Base-by-base conservation (phyloP, 2,888 invertebrate species). In the Cynaeus angustus region DNA sequence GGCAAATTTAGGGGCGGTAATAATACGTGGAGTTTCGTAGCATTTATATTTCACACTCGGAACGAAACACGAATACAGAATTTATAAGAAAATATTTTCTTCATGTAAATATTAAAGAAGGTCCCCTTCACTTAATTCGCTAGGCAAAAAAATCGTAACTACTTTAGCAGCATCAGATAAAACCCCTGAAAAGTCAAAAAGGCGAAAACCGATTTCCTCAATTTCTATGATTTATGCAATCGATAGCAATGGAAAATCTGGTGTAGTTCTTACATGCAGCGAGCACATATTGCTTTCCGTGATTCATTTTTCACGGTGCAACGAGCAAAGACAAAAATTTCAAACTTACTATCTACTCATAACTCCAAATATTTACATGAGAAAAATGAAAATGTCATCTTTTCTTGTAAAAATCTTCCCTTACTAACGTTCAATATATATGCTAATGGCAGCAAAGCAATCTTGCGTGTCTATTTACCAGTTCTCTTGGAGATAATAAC, bases 341-440 rank as follows among this genome's bases (percentile, higher is more conserved):
- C 16, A 6, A 10, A 43, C 21, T 16, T 16, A 16, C 46, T 16
- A 46, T 46, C 46, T 14, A 12, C 16, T 10, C 21, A n/a, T 50
- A 21, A 26, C 37, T 64, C 30, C 37, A 68, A 68, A 68, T 68
- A 68, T 68, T 68, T 68, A 64, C 56, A 58, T 52, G 71, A 58
- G 71, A 73, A 71, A 73, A 73, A 73, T 71, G 73, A 69, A 72
- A 73, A 73, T 72, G 66, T 72, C 74, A 66, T 62, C 74, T 56
- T 56, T 64, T 12, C 50, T 48, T 64, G 61, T 68, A 55, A 64
- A 56, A 21, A 64, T 56, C 64, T 56, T 33, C 37, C 48, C 48
- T 56, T 43, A 64, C 64, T 70, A 70, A 48, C 48, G 71, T 75
- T 73, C 77, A 78, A 78, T 78, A 77, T 78, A 75, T 77, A 78